A percentile compares a stretch with the other conserved stretches of the same genome.
These are phyloP conservation scores for Pygoscelis antarcticus DNA, from an alignment of 2,113 vertebrate species.

Conservation along the genomic window DNA sequence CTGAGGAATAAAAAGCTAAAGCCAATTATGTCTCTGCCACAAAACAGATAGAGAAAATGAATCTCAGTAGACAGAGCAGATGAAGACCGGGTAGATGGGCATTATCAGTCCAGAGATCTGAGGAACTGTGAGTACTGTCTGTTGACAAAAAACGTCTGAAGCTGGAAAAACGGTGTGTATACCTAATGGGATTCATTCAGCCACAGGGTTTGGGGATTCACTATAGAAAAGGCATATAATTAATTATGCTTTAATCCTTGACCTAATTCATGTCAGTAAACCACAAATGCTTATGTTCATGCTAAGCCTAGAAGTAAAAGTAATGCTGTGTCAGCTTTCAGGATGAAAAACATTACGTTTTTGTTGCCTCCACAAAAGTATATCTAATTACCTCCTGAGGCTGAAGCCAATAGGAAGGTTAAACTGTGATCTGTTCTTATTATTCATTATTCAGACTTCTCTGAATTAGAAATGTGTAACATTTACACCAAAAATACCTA, in stretches of 20 bases:
- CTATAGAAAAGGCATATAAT: conserved; percentile 3
- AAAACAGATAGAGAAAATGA: background rate
- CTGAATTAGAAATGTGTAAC: background rate
- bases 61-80: background rate
- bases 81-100: background rate
- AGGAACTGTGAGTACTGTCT: background rate
- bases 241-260: conserved; percentile 48
- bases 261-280: conserved; percentile 59
- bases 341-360: background rate
- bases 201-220: background rate
- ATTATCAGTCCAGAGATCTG: background rate
- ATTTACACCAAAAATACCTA: background rate
- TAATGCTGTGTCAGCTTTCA: conserved; percentile 24
- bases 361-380: background rate
- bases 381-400: conserved; percentile 23
- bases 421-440: background rate
- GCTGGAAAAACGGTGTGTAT: background rate
- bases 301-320: conserved; percentile 40
- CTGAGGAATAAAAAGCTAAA: background rate
- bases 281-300: conserved; percentile 2
- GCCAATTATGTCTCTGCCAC: background rate
- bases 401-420: background rate
- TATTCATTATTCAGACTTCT: background rate
- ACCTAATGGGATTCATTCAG: background rate
- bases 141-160: background rate